Conservation (phyloP, 2,888 invertebrate species). For the Psylliodes chrysocephalus region DNA sequence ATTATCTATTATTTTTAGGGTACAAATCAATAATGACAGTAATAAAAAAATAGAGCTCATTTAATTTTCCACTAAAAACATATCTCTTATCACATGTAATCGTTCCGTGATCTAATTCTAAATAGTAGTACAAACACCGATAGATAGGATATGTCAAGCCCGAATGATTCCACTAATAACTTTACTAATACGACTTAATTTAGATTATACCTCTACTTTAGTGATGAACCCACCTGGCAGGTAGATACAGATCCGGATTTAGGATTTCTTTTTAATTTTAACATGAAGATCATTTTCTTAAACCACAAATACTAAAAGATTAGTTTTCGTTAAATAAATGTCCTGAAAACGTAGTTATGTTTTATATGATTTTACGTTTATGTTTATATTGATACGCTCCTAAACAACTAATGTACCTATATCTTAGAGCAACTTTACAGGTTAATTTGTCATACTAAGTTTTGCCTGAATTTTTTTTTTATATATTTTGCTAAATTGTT, state of each 20-base stretch:
- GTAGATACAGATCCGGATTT: neutral
- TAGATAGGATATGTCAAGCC: constrained; percentile 46
- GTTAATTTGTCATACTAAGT: too few species aligned
- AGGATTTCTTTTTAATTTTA: too few species aligned
- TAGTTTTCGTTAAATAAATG: too few species aligned
- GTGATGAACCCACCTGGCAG: constrained; percentile 47
- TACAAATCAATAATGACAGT: neutral
- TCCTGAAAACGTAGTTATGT: too few species aligned
- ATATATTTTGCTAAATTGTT: too few species aligned
- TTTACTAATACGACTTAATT: constrained; percentile 50
- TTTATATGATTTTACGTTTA: too few species aligned
- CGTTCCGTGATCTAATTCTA: constrained; percentile 48
- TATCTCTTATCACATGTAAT: constrained; percentile 38
- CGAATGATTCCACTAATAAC: constrained; percentile 49
- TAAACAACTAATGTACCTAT: too few species aligned
- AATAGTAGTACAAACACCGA: constrained; percentile 44
- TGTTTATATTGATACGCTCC: too few species aligned
- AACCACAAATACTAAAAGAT: too few species aligned
- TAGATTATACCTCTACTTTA: constrained; percentile 51
- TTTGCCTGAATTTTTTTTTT: too few species aligned
- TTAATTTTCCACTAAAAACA: neutral
- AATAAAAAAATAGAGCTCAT: neutral
- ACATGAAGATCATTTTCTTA: too few species aligned
- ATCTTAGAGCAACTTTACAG: too few species aligned
- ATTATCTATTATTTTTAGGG: neutral